Evolutionary conservation across 2,113 vertebrate genomes (phyloP), one percentile per base, ranked within the genome.

Genomic region (Orthonyx spaldingii): DNA sequence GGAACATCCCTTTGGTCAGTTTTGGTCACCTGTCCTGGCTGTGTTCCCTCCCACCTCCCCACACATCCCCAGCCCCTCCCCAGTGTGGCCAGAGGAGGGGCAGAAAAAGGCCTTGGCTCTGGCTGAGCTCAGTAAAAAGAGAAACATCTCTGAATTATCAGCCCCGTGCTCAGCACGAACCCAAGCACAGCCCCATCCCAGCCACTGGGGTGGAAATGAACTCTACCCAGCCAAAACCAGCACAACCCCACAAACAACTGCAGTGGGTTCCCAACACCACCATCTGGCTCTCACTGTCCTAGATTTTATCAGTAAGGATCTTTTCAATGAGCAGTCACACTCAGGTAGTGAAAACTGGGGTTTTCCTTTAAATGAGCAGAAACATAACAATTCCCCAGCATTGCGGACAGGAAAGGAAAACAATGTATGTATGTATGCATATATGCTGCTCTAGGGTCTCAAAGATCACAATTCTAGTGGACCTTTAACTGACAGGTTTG

Each of bases 81-180:
- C 57, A 9, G 74, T 7, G 0, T 26, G 77, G 50, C 33, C 21
- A 6, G n/a, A 28, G 1, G 4, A 35, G 65, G 46, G 20, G 16
- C 46, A 60, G 56, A 16, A 30, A 13, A 16, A 32, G 50, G 21
- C 26, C 33, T 19, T 1, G 11, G 76, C 33, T 47, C 33, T 16
- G 60, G 61, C 41, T 9, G 50, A 56, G 63, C 52, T 32, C 63
- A 56, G 63, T 41, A 16, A 1, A 0, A 7, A 7, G 32, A 32
- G 1, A 61, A 72, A 14, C 47, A 53, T 3, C 47, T 26, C 56
- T 4, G 56, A 16, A 3, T 32, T 1, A 32, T 4, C 56, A 10
- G 1, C 12, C 22, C 44, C 3, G 4, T 9, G 19, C 1, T 7
- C 66, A 35, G 46, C 35, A 50, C n/a, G n/a, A n/a, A n/a, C 42